Percentiles rank a stretch among this genome's conserved stretches.
phyloP scores from a whole-genome alignment of 53 echinoderm and acorn worm species.

The Temnopleurus reevesii region DNA sequence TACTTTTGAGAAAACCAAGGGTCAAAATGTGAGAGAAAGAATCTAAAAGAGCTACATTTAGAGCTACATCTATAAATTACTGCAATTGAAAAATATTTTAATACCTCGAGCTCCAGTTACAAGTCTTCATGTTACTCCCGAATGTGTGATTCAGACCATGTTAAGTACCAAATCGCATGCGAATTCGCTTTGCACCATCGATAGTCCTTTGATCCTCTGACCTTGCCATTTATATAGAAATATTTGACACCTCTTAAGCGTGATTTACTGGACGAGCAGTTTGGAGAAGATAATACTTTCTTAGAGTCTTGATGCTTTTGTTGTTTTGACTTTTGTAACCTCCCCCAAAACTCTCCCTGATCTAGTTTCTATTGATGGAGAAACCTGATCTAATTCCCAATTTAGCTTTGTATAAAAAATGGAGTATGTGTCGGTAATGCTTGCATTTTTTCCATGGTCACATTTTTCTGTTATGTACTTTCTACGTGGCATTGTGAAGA shows the following conservation, averaged over 20 bases:
- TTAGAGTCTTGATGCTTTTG: slow-evolving; percentile 30
- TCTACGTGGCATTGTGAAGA: too few species aligned
- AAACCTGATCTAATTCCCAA: slow-evolving; percentile 6
- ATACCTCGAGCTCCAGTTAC: not conserved
- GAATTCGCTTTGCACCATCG: not conserved
- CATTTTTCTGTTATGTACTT: too few species aligned
- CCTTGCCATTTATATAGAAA: slow-evolving; percentile 25
- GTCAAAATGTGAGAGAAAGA: not conserved
- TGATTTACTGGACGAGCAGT: not conserved
- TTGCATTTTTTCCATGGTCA: not conserved
- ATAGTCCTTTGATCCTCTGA: not conserved
- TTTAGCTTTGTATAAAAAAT: not conserved
- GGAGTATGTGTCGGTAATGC: not conserved
- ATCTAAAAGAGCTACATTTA: not conserved
- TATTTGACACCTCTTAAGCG: not conserved
- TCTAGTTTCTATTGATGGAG: slow-evolving; percentile 24
- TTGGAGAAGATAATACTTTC: not conserved
- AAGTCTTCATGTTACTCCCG: not conserved
- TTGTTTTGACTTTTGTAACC: slow-evolving; percentile 44
- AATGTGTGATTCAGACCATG: not conserved
- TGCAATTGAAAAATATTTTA: not conserved
- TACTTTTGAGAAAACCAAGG: not conserved
- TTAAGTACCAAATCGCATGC: slow-evolving; percentile 21
- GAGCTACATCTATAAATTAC: not conserved
- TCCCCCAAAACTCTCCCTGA: slow-evolving; percentile 27